Percentiles rank a stretch among this genome's conserved stretches.
Conservation (phyloP, 2,888 invertebrate genomes). For the Pandemis cinnamomeana region DNA sequence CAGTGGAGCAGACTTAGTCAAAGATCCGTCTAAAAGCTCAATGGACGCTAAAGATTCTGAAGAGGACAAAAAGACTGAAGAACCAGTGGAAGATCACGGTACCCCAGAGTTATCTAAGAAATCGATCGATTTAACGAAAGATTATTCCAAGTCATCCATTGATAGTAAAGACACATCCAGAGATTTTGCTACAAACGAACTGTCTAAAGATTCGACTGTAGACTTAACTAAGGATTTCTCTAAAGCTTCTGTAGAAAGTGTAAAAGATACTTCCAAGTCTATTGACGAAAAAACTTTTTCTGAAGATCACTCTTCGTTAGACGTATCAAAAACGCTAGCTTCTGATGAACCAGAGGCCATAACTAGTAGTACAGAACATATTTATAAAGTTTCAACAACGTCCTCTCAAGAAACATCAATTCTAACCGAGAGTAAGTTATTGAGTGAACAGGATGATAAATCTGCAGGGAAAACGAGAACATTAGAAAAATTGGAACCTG, state of each 20-base stretch:
- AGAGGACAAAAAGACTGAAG: slow-evolving; percentile 71
- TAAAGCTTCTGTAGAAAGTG: slow-evolving; percentile 78
- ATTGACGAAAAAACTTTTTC: slow-evolving; percentile 80
- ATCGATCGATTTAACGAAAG: slow-evolving; percentile 77
- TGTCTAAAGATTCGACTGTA: slow-evolving; percentile 80
- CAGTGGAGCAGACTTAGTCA: slow-evolving; percentile 76
- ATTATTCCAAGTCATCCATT: slow-evolving; percentile 80
- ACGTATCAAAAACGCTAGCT: slow-evolving; percentile 79
- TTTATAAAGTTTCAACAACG: slow-evolving; percentile 69
- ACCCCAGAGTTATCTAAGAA: slow-evolving; percentile 81
- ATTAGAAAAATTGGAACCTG: slow-evolving; percentile 59
- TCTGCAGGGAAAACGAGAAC: slow-evolving; percentile 60
- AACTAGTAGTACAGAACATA: slow-evolving; percentile 71
- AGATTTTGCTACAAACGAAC: slow-evolving; percentile 80
- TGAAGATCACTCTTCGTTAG: slow-evolving; percentile 80
- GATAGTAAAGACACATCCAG: slow-evolving; percentile 81
- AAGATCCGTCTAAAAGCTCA: slow-evolving; percentile 77
- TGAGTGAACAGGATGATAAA: slow-evolving; percentile 72
- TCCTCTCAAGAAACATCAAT: slow-evolving; percentile 77
- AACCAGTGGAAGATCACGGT: slow-evolving; percentile 69
- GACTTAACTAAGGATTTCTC: slow-evolving; percentile 78
- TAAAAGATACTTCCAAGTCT: slow-evolving; percentile 76
- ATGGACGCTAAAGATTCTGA: slow-evolving; percentile 74
- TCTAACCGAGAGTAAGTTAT: slow-evolving; percentile 74
- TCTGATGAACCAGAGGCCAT: slow-evolving; percentile 77